A percentile compares a stretch with the other conserved stretches of the same genome.
Evolutionary conservation across 2,113 vertebrate species (phyloP).

Genomic region (Burhinus bistriatus): DNA sequence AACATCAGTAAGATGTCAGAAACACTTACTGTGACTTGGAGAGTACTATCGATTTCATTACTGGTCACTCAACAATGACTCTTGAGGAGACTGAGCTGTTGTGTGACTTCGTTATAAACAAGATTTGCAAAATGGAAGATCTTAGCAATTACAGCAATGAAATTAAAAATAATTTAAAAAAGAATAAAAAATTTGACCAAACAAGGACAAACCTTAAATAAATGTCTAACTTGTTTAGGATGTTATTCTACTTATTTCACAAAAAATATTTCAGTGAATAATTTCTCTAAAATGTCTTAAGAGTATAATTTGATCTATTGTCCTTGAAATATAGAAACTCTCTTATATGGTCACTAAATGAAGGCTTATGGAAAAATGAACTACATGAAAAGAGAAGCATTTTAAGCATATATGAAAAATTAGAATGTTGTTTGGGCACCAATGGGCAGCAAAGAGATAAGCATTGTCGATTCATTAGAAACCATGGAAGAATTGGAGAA

Average conservation of each 20-base stretch:
- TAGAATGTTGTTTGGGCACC: neutral
- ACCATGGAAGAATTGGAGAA: neutral
- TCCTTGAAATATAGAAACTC: neutral
- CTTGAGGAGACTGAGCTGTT: neutral
- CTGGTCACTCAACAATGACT: neutral
- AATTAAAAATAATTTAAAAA: neutral
- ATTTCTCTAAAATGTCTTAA: neutral
- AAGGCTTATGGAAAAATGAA: neutral
- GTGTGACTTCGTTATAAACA: neutral
- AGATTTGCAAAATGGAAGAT: neutral
- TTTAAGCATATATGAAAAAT: neutral
- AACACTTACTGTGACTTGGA: neutral
- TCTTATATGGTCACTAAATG: neutral
- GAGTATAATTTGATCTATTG: neutral
- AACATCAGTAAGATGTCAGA: neutral
- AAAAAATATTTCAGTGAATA: neutral
- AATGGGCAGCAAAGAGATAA: neutral
- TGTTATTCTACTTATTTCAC: neutral
- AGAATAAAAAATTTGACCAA: neutral
- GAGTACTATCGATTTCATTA: neutral
- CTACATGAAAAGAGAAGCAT: neutral
- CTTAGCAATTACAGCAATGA: neutral
- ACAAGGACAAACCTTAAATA: neutral
- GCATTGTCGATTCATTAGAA: accelerated
- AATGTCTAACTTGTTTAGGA: neutral